These are phyloP conservation scores for Hydrozoanthus gracilis DNA, from an alignment of 92 coral and sea anemone species.

Conservation along the genomic window DNA sequence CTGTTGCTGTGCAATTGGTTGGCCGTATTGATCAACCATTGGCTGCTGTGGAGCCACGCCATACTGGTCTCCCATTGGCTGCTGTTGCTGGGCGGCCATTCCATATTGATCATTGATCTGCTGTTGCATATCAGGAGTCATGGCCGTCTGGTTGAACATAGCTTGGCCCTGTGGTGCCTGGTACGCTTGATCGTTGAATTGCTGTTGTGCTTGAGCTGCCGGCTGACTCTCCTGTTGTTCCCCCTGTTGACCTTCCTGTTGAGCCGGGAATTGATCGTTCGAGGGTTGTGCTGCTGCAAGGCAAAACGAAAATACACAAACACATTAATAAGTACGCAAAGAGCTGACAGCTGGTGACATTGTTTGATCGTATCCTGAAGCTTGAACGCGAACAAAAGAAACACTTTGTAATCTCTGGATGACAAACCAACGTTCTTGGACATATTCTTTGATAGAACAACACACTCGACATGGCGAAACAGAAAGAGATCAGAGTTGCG, in stretches of 20 bases:
- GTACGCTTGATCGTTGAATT: slow-evolving; percentile 15
- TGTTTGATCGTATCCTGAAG: no score
- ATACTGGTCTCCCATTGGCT: slow-evolving; percentile 21
- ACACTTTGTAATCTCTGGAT: no score
- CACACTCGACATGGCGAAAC: no score
- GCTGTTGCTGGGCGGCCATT: slow-evolving; percentile 42
- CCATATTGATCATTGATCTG: slow-evolving; percentile 38
- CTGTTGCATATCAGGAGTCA: slow-evolving; percentile 39
- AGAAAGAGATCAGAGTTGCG: no score
- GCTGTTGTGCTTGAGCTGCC: slow-evolving; percentile 27
- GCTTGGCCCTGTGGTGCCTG: slow-evolving; percentile 34
- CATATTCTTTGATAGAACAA: no score
- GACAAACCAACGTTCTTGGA: no score
- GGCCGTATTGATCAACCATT: slow-evolving; percentile 46
- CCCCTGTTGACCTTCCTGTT: neutral
- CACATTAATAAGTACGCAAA: no score
- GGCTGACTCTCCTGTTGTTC: neutral
- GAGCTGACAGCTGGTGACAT: no score
- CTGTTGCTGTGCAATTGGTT: slow-evolving; percentile 43
- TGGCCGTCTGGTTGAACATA: slow-evolving; percentile 23
- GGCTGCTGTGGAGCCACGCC: slow-evolving; percentile 49
- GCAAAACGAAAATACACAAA: no score
- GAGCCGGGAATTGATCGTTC: slow-evolving; percentile 42
- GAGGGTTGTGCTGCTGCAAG: slow-evolving; percentile 18
- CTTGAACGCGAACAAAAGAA: no score